A percentile compares a stretch with the other conserved stretches of the same genome.
Evolutionary conservation across 2,888 invertebrate species (phyloP).

Genomic region (Trichacis sp.): DNA sequence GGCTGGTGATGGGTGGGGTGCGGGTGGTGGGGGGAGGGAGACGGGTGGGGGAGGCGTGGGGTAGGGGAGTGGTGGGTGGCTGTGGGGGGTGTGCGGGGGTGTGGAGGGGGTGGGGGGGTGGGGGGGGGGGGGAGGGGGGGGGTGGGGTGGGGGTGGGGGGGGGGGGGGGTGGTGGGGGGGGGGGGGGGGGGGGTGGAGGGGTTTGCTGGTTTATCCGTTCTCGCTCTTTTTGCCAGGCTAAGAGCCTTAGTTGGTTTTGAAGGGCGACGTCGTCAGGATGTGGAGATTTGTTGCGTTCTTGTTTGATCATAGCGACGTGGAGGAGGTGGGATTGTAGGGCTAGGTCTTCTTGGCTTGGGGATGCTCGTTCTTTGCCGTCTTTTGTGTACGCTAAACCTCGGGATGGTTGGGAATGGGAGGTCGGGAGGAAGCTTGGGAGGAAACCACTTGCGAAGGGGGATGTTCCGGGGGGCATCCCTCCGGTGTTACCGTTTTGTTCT

Average conservation of each 20-base stretch:
- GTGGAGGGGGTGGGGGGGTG: constrained; percentile 41
- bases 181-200: constrained; percentile 46
- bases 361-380: constrained; percentile 55
- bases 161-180: constrained; percentile 44
- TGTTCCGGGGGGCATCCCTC: constrained; percentile 31
- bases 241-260: constrained; percentile 58
- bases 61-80: constrained; percentile 44
- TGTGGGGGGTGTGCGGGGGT: constrained; percentile 47
- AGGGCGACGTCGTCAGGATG: constrained; percentile 62
- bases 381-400: constrained; percentile 46
- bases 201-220: constrained; percentile 48
- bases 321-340: constrained; percentile 61
- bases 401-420: constrained; percentile 49
- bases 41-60: constrained; percentile 48
- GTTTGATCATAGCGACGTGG: constrained; percentile 63
- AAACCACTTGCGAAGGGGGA: constrained; percentile 55
- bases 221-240: constrained; percentile 60
- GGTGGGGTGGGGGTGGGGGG: constrained; percentile 48
- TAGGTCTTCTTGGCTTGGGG: constrained; percentile 61
- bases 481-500: constrained; percentile 71
- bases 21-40: too few species aligned
- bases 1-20: constrained; percentile 72
- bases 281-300: constrained; percentile 61
- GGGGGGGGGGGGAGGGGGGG: constrained; percentile 44
- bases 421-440: constrained; percentile 55